Base-by-base conservation (phyloP, 2,888 invertebrate genomes). In the Luperina nickerlii region DNA sequence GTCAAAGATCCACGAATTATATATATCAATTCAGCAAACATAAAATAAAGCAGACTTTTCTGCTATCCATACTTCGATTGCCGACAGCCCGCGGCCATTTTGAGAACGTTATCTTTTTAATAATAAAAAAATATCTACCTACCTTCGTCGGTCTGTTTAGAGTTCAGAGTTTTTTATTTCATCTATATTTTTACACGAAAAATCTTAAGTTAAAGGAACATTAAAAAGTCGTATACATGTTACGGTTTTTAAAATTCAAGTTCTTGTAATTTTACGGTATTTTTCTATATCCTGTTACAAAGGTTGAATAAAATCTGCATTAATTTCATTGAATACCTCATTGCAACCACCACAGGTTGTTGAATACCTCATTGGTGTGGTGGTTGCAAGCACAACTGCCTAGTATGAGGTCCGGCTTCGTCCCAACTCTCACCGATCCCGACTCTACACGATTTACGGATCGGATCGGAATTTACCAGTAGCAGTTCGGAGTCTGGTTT, bases 71-170 rank as follows among this genome's bases (percentile, higher is more conserved):
- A 93, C 93, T 32, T 11, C 84, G 90, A 87, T 88, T 88, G 83
- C 84, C 87, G 81, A 90, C 87, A 89, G 93, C 95, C 94, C 69
- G 92, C 90, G 91, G 95, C 93, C 91, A 93, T 94, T 92, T 93
- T 92, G 87, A 88, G 92, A 92, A 91, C 92, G 88, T 87, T 89
- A 91, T 90, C 45, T 92, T 92, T 92, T 90, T 86, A 83, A 75
- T 80, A 88, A 32, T 38, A 65, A 38, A 89, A 91, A 90, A 91
- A 91, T 88, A 84, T 60, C 54, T 60, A 66, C 68, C 81, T 86
- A 87, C 87, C 90, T 90, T 89, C 87, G 88, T 82, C 87, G 87
- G 83, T 78, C 88, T 90, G 90, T 82, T 89, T 88, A 87, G 88
- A 85, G 84, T 82, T 76, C 85, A 81, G 83, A 87, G 73, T 86